Evolutionary conservation across 2,113 vertebrate genomes (phyloP).

Genomic region (Cyanistes caeruleus): DNA sequence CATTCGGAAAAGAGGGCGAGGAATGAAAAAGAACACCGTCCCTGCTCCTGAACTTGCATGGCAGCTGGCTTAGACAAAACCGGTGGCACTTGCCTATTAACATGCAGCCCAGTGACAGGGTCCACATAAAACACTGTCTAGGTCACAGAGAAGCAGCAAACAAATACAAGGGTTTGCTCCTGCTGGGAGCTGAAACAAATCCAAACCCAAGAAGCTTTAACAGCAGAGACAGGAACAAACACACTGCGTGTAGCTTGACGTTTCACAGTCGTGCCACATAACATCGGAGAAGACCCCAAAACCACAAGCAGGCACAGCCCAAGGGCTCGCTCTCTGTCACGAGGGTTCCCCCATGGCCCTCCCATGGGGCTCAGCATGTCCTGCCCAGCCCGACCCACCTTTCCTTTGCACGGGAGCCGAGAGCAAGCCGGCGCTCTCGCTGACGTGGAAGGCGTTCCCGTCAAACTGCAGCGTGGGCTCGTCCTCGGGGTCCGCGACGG

Average conservation of each 20-base stretch:
- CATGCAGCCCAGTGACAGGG: neutral
- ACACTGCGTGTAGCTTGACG: accelerated
- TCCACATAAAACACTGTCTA: neutral
- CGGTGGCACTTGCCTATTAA: neutral
- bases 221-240: neutral
- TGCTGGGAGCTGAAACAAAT: neutral
- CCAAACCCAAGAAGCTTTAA: neutral
- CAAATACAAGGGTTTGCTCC: neutral
- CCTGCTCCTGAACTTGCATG: neutral
- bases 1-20: neutral
- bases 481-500: constrained; percentile 89
- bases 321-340: neutral
- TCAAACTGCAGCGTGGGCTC: constrained; percentile 92
- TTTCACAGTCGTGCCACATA: neutral
- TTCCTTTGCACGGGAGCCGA: constrained; percentile 87
- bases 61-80: neutral
- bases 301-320: neutral
- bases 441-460: constrained; percentile 86
- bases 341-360: neutral
- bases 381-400: constrained; percentile 70
- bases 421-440: constrained; percentile 84
- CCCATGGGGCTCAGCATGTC: accelerated
- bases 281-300: neutral
- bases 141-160: neutral
- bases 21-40: neutral